phyloP scores from a whole-genome alignment of 1,140 invertebrate genomes.

The Sipha flava region DNA sequence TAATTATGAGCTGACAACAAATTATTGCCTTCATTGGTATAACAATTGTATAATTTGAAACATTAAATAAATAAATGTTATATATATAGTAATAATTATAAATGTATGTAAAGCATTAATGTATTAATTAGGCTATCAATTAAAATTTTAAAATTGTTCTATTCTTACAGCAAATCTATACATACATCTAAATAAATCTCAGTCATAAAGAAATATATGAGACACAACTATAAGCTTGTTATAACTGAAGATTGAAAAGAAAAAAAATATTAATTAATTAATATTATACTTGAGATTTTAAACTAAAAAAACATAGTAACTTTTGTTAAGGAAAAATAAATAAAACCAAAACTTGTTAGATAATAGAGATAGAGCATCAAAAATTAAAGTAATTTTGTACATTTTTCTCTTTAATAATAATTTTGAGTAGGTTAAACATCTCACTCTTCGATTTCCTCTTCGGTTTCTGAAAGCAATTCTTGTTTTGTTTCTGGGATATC shows the following conservation, averaged over 20 bases:
- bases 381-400: slow-evolving; percentile 2
- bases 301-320: slow-evolving; percentile 4
- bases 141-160: not conserved
- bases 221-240: not conserved
- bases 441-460: slow-evolving; percentile 29
- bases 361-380: not conserved
- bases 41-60: not conserved
- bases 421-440: not conserved
- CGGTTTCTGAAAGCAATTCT: not conserved
- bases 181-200: not conserved
- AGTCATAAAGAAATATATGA: not conserved
- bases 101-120: not conserved
- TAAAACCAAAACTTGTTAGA: slow-evolving; percentile 5
- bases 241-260: not conserved
- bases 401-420: not conserved
- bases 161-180: not conserved
- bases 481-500: slow-evolving; percentile 10
- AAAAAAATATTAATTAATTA: not conserved
- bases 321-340: slow-evolving; percentile 2
- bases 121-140: not conserved
- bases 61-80: not conserved
- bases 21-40: not conserved
- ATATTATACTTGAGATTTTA: not conserved
- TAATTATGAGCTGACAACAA: not conserved
- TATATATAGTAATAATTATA: not conserved